Evolutionary conservation across 2,113 vertebrate species (phyloP).

Genomic region (Lophotis ruficrista): DNA sequence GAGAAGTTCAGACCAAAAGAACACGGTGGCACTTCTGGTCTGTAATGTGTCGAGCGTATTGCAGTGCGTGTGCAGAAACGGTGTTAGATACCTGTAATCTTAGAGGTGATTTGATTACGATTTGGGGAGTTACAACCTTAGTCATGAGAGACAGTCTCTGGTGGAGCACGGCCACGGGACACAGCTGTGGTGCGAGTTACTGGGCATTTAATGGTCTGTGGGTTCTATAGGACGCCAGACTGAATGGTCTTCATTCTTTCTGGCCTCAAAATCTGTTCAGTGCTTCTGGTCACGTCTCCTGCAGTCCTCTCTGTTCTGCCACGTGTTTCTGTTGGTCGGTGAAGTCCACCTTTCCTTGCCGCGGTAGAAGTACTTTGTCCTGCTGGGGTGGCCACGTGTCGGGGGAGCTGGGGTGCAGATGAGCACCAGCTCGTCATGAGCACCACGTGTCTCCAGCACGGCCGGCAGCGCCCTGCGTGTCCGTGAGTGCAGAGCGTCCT

Average conservation of each 20-base stretch:
- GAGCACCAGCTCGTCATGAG: too few species aligned
- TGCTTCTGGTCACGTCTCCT: background rate
- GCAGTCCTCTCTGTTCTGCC: background rate
- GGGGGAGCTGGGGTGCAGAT: background rate
- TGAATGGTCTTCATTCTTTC: background rate
- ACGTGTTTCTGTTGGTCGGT: rapidly evolving
- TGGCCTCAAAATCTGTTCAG: background rate
- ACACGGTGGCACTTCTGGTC: background rate
- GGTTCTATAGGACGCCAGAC: background rate
- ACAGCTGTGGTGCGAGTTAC: background rate
- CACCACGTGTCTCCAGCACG: too few species aligned
- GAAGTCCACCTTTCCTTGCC: background rate
- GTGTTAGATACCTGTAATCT: background rate
- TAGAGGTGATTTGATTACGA: background rate
- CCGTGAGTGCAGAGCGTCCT: background rate
- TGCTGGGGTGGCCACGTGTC: background rate
- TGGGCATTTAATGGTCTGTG: background rate
- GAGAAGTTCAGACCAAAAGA: background rate
- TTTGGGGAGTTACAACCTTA: background rate
- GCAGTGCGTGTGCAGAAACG: background rate
- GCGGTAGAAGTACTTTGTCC: background rate
- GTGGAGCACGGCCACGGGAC: background rate
- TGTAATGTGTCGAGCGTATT: too few species aligned
- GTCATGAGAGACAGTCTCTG: background rate
- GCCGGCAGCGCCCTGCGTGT: background rate